Percentiles rank a stretch among this genome's conserved stretches.
Evolutionary conservation across 2,797 vertebrate species (phyloP).

Genomic region (Lutjanus argentimaculatus): DNA sequence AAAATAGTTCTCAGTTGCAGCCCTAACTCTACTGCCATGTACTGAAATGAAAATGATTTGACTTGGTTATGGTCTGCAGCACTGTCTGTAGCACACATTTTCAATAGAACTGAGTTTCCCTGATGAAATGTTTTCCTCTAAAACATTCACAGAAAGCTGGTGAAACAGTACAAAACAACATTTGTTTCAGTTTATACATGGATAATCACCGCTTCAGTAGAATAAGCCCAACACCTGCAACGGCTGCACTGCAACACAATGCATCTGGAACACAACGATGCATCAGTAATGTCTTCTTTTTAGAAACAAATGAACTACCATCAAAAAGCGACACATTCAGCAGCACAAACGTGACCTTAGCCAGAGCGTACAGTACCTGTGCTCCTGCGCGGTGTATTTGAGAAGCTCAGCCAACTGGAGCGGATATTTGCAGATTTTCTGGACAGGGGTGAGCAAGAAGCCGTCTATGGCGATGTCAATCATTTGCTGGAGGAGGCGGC

Average conservation of each 20-base stretch:
- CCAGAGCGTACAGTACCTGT: constrained; percentile 86
- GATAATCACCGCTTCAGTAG: constrained; percentile 34
- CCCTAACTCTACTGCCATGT: neutral
- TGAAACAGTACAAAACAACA: constrained; percentile 27
- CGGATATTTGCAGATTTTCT: constrained; percentile 99
- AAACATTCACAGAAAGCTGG: constrained; percentile 27
- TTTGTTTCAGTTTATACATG: constrained; percentile 53
- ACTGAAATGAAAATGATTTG: constrained; percentile 22
- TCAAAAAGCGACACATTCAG: constrained; percentile 11
- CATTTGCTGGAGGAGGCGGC: constrained; percentile 98
- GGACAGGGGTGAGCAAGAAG: constrained; percentile 97
- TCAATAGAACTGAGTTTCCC: constrained; percentile 6
- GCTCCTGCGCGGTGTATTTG: constrained; percentile 98
- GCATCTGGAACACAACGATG: constrained; percentile 42
- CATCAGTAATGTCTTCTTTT: constrained; percentile 42
- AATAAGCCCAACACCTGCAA: constrained; percentile 57
- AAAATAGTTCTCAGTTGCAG: neutral
- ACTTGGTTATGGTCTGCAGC: neutral
- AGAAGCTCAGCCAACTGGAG: constrained; percentile 97
- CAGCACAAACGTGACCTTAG: constrained; percentile 27
- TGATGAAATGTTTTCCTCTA: constrained; percentile 40
- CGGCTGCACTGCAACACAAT: constrained; percentile 45
- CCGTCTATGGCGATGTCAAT: constrained; percentile 99
- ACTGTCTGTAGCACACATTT: constrained; percentile 4
- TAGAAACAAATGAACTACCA: constrained; percentile 22